Base-by-base conservation (phyloP, 2,797 vertebrate species). In the Octomys mimax region DNA sequence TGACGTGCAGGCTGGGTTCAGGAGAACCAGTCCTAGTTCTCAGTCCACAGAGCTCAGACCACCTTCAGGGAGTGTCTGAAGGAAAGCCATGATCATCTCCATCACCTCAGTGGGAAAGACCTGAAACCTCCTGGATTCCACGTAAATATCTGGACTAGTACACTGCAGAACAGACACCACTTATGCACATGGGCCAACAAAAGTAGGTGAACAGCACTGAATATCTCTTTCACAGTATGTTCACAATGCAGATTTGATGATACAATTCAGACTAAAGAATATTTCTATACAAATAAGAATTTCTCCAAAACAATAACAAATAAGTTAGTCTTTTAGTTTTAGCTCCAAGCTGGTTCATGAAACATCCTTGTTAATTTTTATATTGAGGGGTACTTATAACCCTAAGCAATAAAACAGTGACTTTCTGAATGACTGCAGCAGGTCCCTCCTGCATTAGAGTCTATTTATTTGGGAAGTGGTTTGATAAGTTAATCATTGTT, bases 221-320 rank as follows among this genome's bases (percentile, higher is more conserved):
- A 18, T 33, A 42, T 39, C 8, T 39, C 78, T n/a, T 81, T 31
- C 28, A 28, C 42, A 49, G 54, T 28, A 46, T 22, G 16, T 87
- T 36, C 16, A n/a, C 77, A 86, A 66, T 84, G 1, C 3, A 94
- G 66, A 91, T 46, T 62, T 6, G 57, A 94, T 12, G 61, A 4
- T 68, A 80, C n/a, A 92, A 78, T 31, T 71, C 22, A 77, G 46
- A 80, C 18, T 22, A 91, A 57, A 86, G 9, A 73, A 11, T 16
- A n/a, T 75, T 78, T 78, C 21, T 24, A 61, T 52, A 64, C 4
- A 79, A 91, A 92, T 70, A 92, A n/a, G 90, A 96, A 54, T 49
- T 75, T 5, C 80, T 80, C 5, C 11, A 39, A 49, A 83, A 78
- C 19, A 52, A 62, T 46, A 89, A 61, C 6, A 62, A 78, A 33